Conservation (phyloP, 2,113 vertebrate genomes). For the Catagonus wagneri region DNA sequence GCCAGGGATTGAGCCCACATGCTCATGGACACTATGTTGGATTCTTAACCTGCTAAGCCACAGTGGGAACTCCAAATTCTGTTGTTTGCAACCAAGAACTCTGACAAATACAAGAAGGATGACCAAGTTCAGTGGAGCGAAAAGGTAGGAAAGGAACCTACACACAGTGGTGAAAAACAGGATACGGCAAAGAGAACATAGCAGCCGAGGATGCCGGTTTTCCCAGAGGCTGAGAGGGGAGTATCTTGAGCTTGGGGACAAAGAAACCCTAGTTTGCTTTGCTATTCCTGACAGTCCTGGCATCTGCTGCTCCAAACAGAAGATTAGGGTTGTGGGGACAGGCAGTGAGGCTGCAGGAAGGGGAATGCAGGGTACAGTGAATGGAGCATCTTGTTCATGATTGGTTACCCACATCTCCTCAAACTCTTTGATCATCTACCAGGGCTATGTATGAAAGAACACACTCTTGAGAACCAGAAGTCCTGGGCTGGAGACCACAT, state of each 20-base stretch:
- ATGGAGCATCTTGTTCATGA: not conserved
- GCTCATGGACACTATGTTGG: no score
- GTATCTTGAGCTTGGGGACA: not conserved
- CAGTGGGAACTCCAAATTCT: not conserved
- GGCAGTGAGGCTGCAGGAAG: not conserved
- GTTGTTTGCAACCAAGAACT: not conserved
- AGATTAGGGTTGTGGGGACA: not conserved
- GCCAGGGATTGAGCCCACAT: no score
- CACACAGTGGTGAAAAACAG: not conserved
- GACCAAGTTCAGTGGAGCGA: not conserved
- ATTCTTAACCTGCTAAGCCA: no score
- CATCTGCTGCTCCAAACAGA: not conserved
- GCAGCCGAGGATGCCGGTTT: not conserved
- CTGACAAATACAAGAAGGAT: slow-evolving; percentile 10
- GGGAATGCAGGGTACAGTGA: not conserved
- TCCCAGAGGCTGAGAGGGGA: not conserved
- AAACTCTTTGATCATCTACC: not conserved
- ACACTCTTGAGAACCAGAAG: not conserved
- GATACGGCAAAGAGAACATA: not conserved
- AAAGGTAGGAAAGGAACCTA: not conserved
- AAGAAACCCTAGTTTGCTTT: not conserved
- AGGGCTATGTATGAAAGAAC: not conserved
- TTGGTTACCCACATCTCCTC: not conserved
- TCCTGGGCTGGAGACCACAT: not conserved
- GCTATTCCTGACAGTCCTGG: not conserved